A percentile compares a stretch with the other conserved stretches of the same genome.
These are phyloP conservation scores for Heterotis niloticus DNA, from an alignment of 2,113 vertebrate species.

Conservation along the genomic window DNA sequence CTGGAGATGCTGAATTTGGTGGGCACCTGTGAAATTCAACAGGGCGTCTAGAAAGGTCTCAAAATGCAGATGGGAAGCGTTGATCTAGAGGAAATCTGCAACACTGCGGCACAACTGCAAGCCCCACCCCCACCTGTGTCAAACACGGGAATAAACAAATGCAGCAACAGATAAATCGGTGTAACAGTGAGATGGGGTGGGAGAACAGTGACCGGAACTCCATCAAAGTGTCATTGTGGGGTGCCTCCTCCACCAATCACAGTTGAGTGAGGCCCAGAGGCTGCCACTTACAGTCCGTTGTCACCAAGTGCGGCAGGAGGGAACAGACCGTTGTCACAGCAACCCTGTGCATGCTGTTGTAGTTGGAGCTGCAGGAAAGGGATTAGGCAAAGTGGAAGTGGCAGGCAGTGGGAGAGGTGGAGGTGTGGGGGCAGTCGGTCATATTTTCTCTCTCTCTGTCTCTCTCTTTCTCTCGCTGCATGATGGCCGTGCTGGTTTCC, in stretches of 20 bases:
- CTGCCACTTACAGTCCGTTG: constrained; percentile 17
- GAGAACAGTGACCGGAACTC: background rate
- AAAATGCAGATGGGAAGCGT: no score
- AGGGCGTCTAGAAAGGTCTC: no score
- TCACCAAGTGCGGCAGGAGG: background rate
- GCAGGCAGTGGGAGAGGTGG: constrained; percentile 20
- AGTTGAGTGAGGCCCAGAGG: background rate
- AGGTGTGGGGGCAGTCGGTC: background rate
- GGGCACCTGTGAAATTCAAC: no score
- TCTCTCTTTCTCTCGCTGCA: background rate
- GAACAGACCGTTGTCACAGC: constrained; percentile 34
- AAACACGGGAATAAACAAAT: background rate
- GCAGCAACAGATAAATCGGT: background rate
- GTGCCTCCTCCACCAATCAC: constrained; percentile 9
- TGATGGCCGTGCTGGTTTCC: no score
- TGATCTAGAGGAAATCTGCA: background rate
- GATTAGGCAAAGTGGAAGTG: constrained; percentile 36
- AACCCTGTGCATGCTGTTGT: constrained; percentile 25
- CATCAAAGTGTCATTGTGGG: constrained; percentile 3
- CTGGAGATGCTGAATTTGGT: no score
- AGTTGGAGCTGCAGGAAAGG: constrained; percentile 9
- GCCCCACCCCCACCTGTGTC: background rate
- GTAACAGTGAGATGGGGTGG: background rate
- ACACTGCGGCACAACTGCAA: background rate
- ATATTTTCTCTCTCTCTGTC: background rate